phyloP scores from a whole-genome alignment of 2,888 invertebrate genomes.

The Ellobium chinense region DNA sequence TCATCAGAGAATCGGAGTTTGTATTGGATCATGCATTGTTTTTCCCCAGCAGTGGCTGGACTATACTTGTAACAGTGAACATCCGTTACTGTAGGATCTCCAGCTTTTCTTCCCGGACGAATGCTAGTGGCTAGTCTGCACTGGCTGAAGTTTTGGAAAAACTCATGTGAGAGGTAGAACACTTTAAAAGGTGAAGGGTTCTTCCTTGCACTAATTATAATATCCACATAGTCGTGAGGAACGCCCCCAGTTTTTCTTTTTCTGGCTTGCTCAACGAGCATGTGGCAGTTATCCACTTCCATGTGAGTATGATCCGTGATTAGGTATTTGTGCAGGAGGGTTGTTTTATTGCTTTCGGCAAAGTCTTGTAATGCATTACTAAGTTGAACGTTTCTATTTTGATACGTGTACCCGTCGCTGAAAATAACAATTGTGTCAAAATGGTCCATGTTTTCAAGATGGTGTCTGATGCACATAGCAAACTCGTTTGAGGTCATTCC shows the following conservation, averaged over 20 bases:
- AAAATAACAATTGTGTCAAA: conserved; percentile 41
- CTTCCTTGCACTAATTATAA: conserved; percentile 22
- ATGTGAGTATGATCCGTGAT: conserved; percentile 21
- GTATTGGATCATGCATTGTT: background rate
- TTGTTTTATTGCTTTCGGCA: conserved; percentile 17
- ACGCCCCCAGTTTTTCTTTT: conserved; percentile 25
- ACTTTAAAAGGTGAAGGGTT: conserved; percentile 25
- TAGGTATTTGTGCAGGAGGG: conserved; percentile 41
- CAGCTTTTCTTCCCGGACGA: conserved; percentile 33
- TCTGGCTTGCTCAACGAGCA: conserved; percentile 33
- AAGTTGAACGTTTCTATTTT: conserved; percentile 40
- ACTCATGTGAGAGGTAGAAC: conserved; percentile 34
- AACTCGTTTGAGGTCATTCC: conserved; percentile 24
- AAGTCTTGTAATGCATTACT: conserved; percentile 40
- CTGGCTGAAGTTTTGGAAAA: conserved; percentile 30
- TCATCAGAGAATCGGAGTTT: background rate
- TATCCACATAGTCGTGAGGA: conserved; percentile 13
- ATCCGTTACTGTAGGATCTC: conserved; percentile 19
- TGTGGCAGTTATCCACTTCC: conserved; percentile 46
- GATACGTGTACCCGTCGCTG: conserved; percentile 48
- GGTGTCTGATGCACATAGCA: conserved; percentile 12
- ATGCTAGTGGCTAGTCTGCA: conserved; percentile 38
- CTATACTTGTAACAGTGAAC: background rate
- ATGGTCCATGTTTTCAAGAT: background rate
- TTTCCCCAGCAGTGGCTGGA: background rate